Percentiles rank a stretch among this genome's conserved stretches.
phyloP scores from a whole-genome alignment of 2,113 vertebrate genomes.

The Gymnocephalus cernua region DNA sequence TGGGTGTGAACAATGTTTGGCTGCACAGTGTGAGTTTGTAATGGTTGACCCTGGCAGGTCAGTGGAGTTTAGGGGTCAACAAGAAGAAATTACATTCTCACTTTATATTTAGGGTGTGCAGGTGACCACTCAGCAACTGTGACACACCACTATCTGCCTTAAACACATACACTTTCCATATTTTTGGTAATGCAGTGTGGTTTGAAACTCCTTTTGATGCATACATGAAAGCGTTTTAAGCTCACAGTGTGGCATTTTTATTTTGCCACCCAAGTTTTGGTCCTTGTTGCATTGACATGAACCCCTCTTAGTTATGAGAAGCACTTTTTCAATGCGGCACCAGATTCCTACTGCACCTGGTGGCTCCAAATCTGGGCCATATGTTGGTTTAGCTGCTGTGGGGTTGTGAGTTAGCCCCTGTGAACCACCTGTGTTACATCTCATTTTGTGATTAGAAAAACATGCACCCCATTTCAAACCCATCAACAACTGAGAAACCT shows the following conservation, averaged over 20 bases:
- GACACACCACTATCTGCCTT: not conserved
- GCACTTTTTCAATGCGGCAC: not conserved
- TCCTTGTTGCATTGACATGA: not conserved
- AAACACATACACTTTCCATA: not conserved
- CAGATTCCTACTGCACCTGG: constrained; percentile 37
- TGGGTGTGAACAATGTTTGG: not conserved
- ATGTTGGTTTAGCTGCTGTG: constrained; percentile 43
- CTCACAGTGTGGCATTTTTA: not conserved
- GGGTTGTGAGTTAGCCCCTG: not conserved
- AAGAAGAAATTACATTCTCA: not conserved
- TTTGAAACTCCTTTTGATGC: not conserved
- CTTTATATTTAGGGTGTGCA: constrained; percentile 12
- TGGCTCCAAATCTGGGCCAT: constrained; percentile 16
- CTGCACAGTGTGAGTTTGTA: not conserved
- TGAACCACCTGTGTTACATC: constrained; percentile 23
- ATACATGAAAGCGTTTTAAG: not conserved
- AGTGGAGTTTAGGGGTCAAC: not conserved
- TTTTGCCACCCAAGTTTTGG: not conserved
- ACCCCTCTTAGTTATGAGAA: not conserved
- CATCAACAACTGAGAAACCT: constrained; percentile 9
- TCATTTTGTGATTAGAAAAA: constrained; percentile 25
- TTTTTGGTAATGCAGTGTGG: not conserved
- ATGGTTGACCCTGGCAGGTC: constrained; percentile 8
- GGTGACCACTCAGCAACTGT: not conserved
- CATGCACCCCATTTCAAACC: constrained; percentile 16